phyloP scores from a whole-genome alignment of 2,113 vertebrate species.

The Hemichromis elongatus region DNA sequence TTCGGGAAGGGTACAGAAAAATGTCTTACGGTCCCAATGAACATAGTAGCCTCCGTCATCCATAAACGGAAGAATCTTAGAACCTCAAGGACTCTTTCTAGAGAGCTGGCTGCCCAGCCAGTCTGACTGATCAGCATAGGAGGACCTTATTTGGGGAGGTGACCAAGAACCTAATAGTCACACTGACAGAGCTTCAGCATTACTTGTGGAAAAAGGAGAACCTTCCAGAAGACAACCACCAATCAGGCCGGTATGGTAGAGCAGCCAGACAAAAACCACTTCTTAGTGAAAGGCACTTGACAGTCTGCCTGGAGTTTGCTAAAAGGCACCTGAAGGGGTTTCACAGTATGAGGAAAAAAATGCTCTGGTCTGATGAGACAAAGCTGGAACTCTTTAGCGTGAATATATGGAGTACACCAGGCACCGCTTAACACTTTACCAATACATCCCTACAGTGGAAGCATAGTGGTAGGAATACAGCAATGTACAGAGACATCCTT shows the following conservation, averaged over 20 bases:
- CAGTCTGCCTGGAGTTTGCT: background rate
- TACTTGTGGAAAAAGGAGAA: background rate
- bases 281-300: background rate
- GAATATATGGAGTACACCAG: background rate
- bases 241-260: background rate
- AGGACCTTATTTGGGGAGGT: background rate
- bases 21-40: background rate
- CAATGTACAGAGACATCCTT: background rate
- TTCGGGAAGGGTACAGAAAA: background rate
- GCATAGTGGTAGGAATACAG: background rate
- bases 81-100: too few relatives aligned
- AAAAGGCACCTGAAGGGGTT: background rate
- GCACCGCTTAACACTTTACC: background rate
- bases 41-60: background rate
- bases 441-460: background rate
- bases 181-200: background rate
- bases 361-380: background rate
- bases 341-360: background rate
- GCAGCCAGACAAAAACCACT: background rate
- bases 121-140: background rate
- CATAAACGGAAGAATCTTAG: too few relatives aligned
- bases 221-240: background rate
- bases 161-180: background rate
- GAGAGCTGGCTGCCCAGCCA: too few relatives aligned
- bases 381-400: background rate